phyloP scores from a whole-genome alignment of 2,113 vertebrate species.

The Heteronetta atricapilla region DNA sequence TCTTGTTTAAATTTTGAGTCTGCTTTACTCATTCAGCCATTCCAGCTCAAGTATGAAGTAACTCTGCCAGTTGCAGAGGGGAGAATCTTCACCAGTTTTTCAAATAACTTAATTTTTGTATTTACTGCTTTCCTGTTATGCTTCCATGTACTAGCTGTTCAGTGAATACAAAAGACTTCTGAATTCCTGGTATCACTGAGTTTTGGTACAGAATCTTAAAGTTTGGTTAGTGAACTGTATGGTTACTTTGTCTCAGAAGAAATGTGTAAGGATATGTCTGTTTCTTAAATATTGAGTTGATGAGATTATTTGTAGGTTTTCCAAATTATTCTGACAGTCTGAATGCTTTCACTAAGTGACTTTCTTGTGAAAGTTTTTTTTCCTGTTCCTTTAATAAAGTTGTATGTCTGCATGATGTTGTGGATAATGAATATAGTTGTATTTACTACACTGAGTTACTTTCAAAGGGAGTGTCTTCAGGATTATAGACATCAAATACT shows the following conservation, averaged over 20 bases:
- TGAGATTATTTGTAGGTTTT: neutral
- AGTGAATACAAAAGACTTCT: neutral
- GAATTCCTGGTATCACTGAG: neutral
- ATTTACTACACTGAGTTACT: neutral
- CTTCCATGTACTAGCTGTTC: neutral
- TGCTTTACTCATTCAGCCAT: neutral
- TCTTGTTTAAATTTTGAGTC: neutral
- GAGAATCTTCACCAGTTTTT: neutral
- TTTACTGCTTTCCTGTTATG: neutral
- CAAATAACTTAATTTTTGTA: neutral
- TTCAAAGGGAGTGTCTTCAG: neutral
- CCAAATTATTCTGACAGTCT: neutral
- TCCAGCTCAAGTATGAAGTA: neutral
- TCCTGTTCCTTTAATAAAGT: constrained; percentile 18
- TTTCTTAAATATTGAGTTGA: neutral
- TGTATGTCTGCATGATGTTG: neutral
- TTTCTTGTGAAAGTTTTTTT: neutral
- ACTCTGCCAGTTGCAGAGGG: neutral
- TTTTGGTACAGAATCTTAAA: neutral
- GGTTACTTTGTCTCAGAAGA: neutral
- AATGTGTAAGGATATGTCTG: neutral
- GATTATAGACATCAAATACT: neutral
- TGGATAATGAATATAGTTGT: neutral
- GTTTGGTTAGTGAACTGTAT: neutral
- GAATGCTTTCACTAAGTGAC: neutral